phyloP scores from a whole-genome alignment of 2,888 invertebrate genomes.

The Beris chalybata region DNA sequence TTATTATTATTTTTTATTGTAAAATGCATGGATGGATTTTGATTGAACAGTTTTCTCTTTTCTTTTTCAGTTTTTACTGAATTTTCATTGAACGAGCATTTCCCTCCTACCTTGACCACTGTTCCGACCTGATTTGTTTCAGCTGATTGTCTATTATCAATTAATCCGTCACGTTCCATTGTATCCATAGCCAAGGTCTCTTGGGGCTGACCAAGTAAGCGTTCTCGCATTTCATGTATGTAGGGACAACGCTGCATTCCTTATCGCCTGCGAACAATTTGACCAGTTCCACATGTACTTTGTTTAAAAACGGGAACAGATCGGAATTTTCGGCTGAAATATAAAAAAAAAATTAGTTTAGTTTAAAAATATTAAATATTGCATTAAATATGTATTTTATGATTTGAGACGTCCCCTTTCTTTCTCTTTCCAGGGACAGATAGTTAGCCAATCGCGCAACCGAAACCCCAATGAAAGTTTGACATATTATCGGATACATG shows the following conservation, averaged over 20 bases:
- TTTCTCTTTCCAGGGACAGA: no score
- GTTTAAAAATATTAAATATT: no score
- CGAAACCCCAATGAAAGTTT: no score
- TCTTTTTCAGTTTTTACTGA: constrained; percentile 27
- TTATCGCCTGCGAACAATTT: constrained; percentile 37
- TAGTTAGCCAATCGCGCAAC: no score
- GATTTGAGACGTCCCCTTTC: no score
- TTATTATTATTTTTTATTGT: neutral
- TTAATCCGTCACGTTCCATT: constrained; percentile 59
- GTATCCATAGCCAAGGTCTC: constrained; percentile 68
- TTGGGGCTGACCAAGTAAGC: constrained; percentile 74
- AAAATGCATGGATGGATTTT: no score
- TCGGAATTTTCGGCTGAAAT: no score
- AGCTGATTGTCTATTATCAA: constrained; percentile 57
- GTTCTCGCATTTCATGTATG: constrained; percentile 92
- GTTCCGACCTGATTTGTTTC: constrained; percentile 79
- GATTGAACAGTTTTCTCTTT: no score
- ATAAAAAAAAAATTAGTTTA: no score
- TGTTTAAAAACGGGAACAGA: no score
- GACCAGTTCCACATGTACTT: constrained; percentile 5
- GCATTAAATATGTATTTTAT: no score
- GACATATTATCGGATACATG: no score
- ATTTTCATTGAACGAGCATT: constrained; percentile 54
- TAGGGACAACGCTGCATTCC: constrained; percentile 75
- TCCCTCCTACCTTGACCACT: constrained; percentile 78